Conservation (phyloP, 2,888 invertebrate species). For the Nowickia ferox region DNA sequence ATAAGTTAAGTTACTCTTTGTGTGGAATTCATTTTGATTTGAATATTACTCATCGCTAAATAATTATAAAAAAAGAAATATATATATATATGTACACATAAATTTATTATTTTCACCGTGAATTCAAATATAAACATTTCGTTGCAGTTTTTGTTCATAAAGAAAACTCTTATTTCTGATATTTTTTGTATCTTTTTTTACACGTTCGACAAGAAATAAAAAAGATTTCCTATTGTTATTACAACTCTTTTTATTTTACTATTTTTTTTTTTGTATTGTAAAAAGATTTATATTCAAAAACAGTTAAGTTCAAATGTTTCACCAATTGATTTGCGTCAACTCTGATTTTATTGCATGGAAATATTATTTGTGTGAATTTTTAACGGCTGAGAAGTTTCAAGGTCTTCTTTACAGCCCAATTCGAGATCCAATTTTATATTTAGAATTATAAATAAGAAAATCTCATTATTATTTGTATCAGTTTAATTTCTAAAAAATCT, state of each 20-base stretch:
- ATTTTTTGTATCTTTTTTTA: neutral
- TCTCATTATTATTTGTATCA: neutral
- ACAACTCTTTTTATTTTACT: no score
- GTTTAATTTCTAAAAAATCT: neutral
- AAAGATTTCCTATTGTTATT: no score
- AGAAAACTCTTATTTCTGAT: neutral
- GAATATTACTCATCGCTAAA: neutral
- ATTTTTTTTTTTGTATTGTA: neutral
- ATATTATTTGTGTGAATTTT: neutral
- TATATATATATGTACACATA: no score
- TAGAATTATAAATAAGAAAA: constrained; percentile 5
- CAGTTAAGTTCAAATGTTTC: neutral
- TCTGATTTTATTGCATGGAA: constrained; percentile 1
- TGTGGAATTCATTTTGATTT: neutral
- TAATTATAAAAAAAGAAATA: neutral
- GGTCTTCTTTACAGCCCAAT: no score
- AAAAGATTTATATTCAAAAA: neutral
- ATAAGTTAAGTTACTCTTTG: neutral
- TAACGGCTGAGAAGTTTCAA: neutral
- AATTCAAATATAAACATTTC: neutral
- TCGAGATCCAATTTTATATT: neutral
- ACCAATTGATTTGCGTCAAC: neutral
- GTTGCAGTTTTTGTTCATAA: no score
- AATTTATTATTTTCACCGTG: neutral
- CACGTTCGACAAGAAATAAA: neutral